Percentiles rank a stretch among this genome's conserved stretches.
Evolutionary conservation across 2,888 invertebrate genomes (phyloP).

Genomic region (Endotricha flammealis): DNA sequence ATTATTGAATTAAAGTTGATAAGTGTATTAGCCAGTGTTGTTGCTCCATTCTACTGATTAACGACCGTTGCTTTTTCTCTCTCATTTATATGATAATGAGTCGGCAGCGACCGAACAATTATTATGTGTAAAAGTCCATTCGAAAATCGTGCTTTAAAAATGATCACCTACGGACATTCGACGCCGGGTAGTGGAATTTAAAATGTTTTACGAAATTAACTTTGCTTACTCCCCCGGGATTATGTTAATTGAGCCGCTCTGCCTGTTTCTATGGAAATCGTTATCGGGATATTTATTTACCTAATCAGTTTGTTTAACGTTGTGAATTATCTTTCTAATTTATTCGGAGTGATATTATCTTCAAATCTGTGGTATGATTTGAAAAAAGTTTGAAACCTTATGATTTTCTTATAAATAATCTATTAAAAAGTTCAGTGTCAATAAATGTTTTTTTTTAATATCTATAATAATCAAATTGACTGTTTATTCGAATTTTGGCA

Average conservation of each 20-base stretch:
- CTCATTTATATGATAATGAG: constrained; percentile 77
- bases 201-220: constrained; percentile 56
- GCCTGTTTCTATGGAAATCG: constrained; percentile 47
- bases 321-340: background rate
- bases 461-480: no score
- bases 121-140: constrained; percentile 65
- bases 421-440: no score
- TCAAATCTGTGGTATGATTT: no score
- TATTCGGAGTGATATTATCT: background rate
- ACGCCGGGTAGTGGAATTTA: constrained; percentile 31
- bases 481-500: no score
- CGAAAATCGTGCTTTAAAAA: constrained; percentile 41
- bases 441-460: no score
- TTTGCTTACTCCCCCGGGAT: constrained; percentile 53
- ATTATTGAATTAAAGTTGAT: constrained; percentile 78
- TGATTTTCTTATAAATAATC: no score
- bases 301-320: constrained; percentile 52
- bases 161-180: constrained; percentile 18
- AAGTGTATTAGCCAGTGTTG: constrained; percentile 75
- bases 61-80: constrained; percentile 72
- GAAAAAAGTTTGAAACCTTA: no score
- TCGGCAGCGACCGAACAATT: constrained; percentile 61
- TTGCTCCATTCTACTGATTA: constrained; percentile 73
- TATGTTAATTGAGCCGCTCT: constrained; percentile 57
- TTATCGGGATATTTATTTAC: constrained; percentile 58